Evolutionary conservation across 2,888 invertebrate genomes (phyloP), one percentile per base, ranked within the genome.

Genomic region (Ptilodon capucinus): DNA sequence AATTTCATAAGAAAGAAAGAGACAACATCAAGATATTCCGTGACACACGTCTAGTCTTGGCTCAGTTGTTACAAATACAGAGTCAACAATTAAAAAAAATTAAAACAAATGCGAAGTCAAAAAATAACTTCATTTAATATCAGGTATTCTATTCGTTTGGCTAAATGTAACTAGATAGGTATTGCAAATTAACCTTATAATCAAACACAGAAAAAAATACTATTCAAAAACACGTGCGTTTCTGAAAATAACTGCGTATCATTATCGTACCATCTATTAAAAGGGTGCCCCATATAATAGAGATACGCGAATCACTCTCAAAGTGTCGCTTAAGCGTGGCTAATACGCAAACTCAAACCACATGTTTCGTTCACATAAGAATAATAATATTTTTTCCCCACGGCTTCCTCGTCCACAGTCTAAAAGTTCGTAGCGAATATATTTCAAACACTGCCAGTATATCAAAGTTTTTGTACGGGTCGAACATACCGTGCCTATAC

Each of bases 361-460:
- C 88, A 86, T 90, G 90, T 78, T 88, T 81, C 81, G 80, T 87
- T 89, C 90, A 67, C 89, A 86, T 81, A 74, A 72, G 71, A 84
- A 83, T 85, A 86, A 84, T 86, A 84, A 74, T 63, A 71, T 48
- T 64, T 65, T 65, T 60, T 63, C 71, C 70, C 64, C 66, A 48
- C 51, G 46, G 44, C 49, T 49, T 48, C 43, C 51, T 52, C 50
- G 17, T 48, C 48, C 65, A 74, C 65, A 77, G 74, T 48, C 48
- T 67, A 76, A 64, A 69, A 60, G 51, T 41, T 2, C 13, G 41
- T 28, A 23, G 43, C 34, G 43, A 40, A 52, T 51, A 44, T 50
- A 41, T 43, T 18, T 23, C 13, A 25, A 13, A 11, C 45, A 64
- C 48, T 41, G 11, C 45, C 67, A 71, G 73, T 57, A 50, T 46